phyloP scores from a whole-genome alignment of 2,888 invertebrate species.

The Margaritifera margaritifera region DNA sequence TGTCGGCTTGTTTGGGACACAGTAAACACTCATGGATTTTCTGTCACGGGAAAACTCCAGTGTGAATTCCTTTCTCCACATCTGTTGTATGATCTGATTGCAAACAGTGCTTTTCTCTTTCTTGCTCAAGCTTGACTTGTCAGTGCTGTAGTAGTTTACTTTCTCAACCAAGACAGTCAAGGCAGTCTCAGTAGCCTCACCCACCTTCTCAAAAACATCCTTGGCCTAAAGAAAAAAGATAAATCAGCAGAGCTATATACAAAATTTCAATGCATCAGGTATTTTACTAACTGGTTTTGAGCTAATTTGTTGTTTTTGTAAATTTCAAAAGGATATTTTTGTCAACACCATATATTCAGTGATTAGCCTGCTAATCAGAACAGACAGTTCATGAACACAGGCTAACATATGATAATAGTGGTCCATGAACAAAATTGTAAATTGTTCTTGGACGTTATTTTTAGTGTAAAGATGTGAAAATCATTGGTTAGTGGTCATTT shows the following conservation, averaged over 20 bases:
- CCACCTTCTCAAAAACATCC: conserved; percentile 98
- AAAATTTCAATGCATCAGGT: too few species aligned
- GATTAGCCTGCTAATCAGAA: not conserved
- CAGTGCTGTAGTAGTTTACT: conserved; percentile 93
- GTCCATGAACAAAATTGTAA: too few species aligned
- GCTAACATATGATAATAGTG: too few species aligned
- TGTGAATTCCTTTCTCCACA: conserved; percentile 99
- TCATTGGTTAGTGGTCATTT: too few species aligned
- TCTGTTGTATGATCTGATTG: conserved; percentile 93
- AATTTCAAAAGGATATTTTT: not conserved
- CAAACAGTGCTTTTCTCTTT: conserved; percentile 85
- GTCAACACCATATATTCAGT: not conserved
- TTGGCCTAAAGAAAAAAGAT: conserved; percentile 80
- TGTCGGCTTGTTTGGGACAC: conserved; percentile 88
- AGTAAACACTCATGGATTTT: conserved; percentile 99
- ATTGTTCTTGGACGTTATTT: too few species aligned
- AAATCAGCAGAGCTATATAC: not conserved
- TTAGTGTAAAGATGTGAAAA: too few species aligned
- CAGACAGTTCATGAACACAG: too few species aligned
- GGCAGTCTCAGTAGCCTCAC: conserved; percentile 99
- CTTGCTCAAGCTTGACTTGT: conserved; percentile 91
- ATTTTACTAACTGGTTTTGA: not conserved
- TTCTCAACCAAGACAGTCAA: conserved; percentile 98
- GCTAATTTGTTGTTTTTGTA: not conserved
- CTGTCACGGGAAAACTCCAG: conserved; percentile 99